Base-by-base conservation (phyloP, 2,113 vertebrate genomes). In the Bubo bubo region DNA sequence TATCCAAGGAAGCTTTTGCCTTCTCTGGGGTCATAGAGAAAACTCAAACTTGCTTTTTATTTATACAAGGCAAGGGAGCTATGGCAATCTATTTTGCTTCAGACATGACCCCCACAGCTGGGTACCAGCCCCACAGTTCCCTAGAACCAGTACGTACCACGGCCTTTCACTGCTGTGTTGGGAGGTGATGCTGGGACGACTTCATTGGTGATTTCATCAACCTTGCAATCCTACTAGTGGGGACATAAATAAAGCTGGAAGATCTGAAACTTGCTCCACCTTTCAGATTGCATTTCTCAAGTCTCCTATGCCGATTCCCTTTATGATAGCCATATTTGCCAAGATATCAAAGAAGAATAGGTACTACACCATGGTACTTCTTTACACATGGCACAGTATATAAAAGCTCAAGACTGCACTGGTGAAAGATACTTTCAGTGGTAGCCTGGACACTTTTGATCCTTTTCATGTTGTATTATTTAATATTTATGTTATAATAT, bases 121-220 rank as follows among this genome's bases (percentile, higher is more conserved):
- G 47, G 9, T 28, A 39, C 28, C 24, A 77, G 7, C 30, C 47
- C 21, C 50, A 28, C 39, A 70, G 13, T 43, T 41, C n/a, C 43
- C 32, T 59, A n/a, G 13, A 59, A 63, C 32, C 28, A 72, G 17
- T 71, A 37, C 0, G 1, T 30, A 45, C 34, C 22, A 41, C 0
- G 1, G 35, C 13, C 41, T 59, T 71, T 86, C 71, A 34, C 52
- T 1, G 0, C 37, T 49, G 30, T 43, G 20, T 7, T 47, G 6
- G 21, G 67, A 52, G 79, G 26, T 34, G 26, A 64, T 79, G 32
- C 26, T 50, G 47, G 62, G 49, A 79, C 21, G 49, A 68, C 12
- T 59, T 62, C 6, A 11, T 0, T 8, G 28, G 39, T 0, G 0
- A 79, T 73, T 73, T 56, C 35, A 45, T n/a, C 41, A 47, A 8